Base-by-base conservation (phyloP, 2,797 vertebrate species). In the Mastacembelus armatus region DNA sequence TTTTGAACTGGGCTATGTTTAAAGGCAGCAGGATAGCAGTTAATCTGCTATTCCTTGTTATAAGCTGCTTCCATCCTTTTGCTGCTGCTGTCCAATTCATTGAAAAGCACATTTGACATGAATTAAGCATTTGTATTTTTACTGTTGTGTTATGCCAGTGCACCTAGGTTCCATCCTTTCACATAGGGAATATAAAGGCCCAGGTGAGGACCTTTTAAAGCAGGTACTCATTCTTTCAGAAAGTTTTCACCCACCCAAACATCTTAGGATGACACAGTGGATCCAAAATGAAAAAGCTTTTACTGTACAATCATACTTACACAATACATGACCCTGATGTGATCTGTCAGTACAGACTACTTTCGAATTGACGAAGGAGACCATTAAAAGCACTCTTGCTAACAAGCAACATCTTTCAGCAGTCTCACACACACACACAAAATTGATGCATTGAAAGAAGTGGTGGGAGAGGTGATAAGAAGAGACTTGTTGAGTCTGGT, bases 211-310 rank as follows among this genome's bases (percentile, higher is more conserved):
- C 51, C 0, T 62, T 54, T 59, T 27, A 71, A 40, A 56, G 38
- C 52, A n/a, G 38, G 18, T 22, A 29, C 16, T 16, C 3, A 19
- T 4, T 49, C 27, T 59, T 63, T 48, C 16, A 39, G 29, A 64
- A 1, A 15, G 35, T 22, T 22, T 58, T 26, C n/a, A n/a, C n/a
- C n/a, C 6, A 36, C 43, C 11, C 18, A 33, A 29, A 8, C 27
- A 18, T 16, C 2, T 10, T 10, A 24, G 32, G 36, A 32, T 4
- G 10, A 18, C 16, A 27, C 24, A 24, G 21, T n/a, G n/a, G n/a
- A n/a, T n/a, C n/a, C 14, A n/a, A 42, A 74, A 50, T 61, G 2
- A 49, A 66, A 65, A 71, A 48, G 66, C 47, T 80, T 65, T 80
- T 39, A 58, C 45, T 61, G 30, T 38, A 19, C 12, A 35, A n/a